Conservation (phyloP, 2,797 vertebrate genomes). For the Decapterus maruadsi region DNA sequence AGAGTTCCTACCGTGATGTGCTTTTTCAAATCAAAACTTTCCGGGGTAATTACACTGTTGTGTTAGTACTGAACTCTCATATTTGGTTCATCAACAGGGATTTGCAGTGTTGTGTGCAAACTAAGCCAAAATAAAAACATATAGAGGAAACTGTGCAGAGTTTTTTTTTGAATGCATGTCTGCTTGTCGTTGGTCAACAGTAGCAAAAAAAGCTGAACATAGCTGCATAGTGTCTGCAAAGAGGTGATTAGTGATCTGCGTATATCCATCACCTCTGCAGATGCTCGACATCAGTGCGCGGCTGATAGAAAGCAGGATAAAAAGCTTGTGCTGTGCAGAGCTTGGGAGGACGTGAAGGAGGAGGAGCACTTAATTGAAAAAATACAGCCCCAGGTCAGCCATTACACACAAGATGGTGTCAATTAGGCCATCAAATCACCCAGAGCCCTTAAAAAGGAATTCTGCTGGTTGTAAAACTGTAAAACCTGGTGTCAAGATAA, state of each 20-base stretch:
- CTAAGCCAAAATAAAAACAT: neutral
- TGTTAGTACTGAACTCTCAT: neutral
- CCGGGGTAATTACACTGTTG: neutral
- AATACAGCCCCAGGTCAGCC: constrained; percentile 80
- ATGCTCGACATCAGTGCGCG: constrained; percentile 39
- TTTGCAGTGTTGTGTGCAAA: constrained; percentile 3
- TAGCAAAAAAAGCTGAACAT: neutral
- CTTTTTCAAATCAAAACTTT: neutral
- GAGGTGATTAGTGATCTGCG: constrained; percentile 33
- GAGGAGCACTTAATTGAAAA: constrained; percentile 79
- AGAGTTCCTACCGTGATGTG: neutral
- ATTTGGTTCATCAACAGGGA: constrained; percentile 6
- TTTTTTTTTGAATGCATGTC: neutral
- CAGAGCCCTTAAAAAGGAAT: constrained; percentile 56
- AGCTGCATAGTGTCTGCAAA: constrained; percentile 33
- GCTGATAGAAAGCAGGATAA: constrained; percentile 59
- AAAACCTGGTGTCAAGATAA: constrained; percentile 57
- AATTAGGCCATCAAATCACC: constrained; percentile 83
- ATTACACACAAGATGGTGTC: constrained; percentile 83
- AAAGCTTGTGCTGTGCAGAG: constrained; percentile 57
- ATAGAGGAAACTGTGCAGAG: neutral
- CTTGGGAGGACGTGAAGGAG: constrained; percentile 55
- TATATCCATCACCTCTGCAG: constrained; percentile 50
- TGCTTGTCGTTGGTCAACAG: neutral
- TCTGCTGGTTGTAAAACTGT: constrained; percentile 55